Evolutionary conservation across 1,140 invertebrate genomes (phyloP).

Genomic region (Drosophila punjabiensis): DNA sequence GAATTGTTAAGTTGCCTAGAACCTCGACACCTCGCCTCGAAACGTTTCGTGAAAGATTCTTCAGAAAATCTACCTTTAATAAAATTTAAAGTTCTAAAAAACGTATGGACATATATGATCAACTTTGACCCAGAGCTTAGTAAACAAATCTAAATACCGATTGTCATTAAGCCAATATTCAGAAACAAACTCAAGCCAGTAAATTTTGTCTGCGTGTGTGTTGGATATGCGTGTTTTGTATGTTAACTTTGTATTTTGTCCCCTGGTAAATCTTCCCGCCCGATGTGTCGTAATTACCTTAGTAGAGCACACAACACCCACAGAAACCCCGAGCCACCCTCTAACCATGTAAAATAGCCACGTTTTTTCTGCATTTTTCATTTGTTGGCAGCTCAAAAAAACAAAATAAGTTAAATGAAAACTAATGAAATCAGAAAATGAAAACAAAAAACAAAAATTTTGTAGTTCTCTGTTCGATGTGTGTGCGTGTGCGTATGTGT

Average conservation of each 20-base stretch:
- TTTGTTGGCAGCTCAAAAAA: conserved; percentile 46
- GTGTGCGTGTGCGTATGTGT: conserved; percentile 66
- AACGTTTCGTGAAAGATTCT: too few species aligned
- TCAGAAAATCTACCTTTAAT: too few species aligned
- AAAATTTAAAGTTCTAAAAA: too few species aligned
- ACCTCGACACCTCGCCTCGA: too few species aligned
- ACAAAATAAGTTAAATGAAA: conserved; percentile 18
- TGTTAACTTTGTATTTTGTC: conserved; percentile 51
- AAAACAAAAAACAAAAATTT: conserved; percentile 6
- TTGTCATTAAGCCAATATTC: conserved; percentile 6
- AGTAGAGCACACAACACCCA: conserved; percentile 59
- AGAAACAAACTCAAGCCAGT: neutral
- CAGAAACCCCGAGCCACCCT: conserved; percentile 14
- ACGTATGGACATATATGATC: too few species aligned
- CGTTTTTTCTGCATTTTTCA: conserved; percentile 59
- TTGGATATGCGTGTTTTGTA: conserved; percentile 63
- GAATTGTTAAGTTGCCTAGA: too few species aligned
- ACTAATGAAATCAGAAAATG: conserved; percentile 34
- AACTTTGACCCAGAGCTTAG: too few species aligned
- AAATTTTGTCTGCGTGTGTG: conserved; percentile 45
- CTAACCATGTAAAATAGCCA: conserved; percentile 59
- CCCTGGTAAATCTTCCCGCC: conserved; percentile 32
- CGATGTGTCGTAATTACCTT: conserved; percentile 49
- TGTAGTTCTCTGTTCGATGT: conserved; percentile 54
- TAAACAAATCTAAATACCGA: too few species aligned